Percentiles rank a stretch among this genome's conserved stretches.
These are phyloP conservation scores for Hemitrygon akajei DNA, from an alignment of 2,797 vertebrate species.

Conservation along the genomic window DNA sequence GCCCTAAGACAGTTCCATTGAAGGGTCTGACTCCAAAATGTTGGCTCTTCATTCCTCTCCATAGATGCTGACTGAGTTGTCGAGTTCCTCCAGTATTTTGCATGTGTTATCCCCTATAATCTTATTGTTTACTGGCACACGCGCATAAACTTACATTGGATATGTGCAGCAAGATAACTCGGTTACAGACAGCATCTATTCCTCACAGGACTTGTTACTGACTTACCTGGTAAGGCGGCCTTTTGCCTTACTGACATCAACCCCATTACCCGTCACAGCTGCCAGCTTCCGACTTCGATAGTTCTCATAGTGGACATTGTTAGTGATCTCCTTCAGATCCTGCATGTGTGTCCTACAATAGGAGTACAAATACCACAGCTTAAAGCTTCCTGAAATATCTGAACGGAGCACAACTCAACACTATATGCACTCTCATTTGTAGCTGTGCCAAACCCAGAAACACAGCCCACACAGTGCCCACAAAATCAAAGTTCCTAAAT, in stretches of 20 bases:
- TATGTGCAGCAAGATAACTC: not conserved
- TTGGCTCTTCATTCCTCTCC: too few relatives aligned
- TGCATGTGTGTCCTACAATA: slow-evolving; percentile 64
- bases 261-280: slow-evolving; percentile 64
- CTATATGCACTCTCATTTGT: too few relatives aligned
- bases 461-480: too few relatives aligned
- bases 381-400: not conserved
- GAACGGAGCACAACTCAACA: not conserved
- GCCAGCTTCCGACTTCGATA: slow-evolving; percentile 67
- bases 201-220: not conserved
- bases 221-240: slow-evolving; percentile 64
- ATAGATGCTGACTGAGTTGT: too few relatives aligned
- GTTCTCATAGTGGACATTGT: slow-evolving; percentile 69
- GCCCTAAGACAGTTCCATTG: too few relatives aligned
- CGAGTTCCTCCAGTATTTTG: too few relatives aligned
- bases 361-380: rapidly evolving
- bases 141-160: too few relatives aligned
- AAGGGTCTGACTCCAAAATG: too few relatives aligned
- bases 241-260: slow-evolving; percentile 60
- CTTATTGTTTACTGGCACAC: too few relatives aligned
- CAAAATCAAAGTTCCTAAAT: too few relatives aligned
- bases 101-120: too few relatives aligned
- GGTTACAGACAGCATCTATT: not conserved
- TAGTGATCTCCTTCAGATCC: slow-evolving; percentile 68
- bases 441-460: too few relatives aligned